Percentiles rank a stretch among this genome's conserved stretches.
These are phyloP conservation scores for Synanthedon vespiformis DNA, from an alignment of 2,888 invertebrate species.

Conservation along the genomic window DNA sequence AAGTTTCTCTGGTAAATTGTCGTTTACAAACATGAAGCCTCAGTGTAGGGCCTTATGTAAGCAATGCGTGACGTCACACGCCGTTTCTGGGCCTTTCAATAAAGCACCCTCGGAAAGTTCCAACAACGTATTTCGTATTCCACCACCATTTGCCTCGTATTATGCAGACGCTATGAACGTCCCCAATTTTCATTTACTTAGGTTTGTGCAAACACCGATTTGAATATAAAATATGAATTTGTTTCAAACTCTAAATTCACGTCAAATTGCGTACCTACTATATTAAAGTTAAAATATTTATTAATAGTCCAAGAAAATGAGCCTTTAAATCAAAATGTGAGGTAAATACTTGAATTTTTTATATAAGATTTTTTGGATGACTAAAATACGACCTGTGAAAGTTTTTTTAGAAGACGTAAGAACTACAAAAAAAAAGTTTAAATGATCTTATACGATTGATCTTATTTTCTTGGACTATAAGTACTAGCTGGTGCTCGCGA, in stretches of 20 bases:
- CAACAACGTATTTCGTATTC: slow-evolving; percentile 23
- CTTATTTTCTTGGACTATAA: too few relatives aligned
- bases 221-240: slow-evolving; percentile 43
- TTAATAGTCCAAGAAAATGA: too few relatives aligned
- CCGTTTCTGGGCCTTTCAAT: slow-evolving; percentile 18
- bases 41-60: slow-evolving; percentile 11
- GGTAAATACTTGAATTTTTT: too few relatives aligned
- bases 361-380: too few relatives aligned
- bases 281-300: slow-evolving; percentile 42
- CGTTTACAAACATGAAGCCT: slow-evolving; percentile 8
- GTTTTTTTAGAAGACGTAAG: too few relatives aligned
- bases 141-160: slow-evolving; percentile 16
- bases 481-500: too few relatives aligned
- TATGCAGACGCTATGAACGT: slow-evolving; percentile 12
- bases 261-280: slow-evolving; percentile 28
- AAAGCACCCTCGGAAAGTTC: slow-evolving; percentile 18
- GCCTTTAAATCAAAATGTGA: too few relatives aligned
- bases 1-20: slow-evolving; percentile 18
- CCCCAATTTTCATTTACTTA: slow-evolving; percentile 39
- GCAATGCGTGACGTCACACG: slow-evolving; percentile 20
- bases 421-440: too few relatives aligned
- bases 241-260: slow-evolving; percentile 17
- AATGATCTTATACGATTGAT: too few relatives aligned
- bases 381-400: too few relatives aligned
- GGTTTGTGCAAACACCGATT: slow-evolving; percentile 35